Conservation (phyloP, 2,113 vertebrate genomes). For the Tiliqua scincoides region DNA sequence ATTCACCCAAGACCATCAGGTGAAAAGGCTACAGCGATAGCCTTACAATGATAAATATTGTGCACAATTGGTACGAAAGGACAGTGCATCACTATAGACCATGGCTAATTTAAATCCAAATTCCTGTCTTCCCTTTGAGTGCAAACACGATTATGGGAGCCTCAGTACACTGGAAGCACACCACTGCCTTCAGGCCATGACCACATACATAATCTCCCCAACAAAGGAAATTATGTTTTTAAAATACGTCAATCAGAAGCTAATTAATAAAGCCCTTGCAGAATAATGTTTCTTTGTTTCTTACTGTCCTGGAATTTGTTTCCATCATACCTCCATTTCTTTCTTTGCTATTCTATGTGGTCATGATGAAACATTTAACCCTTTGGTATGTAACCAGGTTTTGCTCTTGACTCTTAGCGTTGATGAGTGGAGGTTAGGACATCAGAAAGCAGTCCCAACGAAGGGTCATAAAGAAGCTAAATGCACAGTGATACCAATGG, state of each 20-base stretch:
- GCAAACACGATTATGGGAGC: not conserved
- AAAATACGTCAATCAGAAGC: not conserved
- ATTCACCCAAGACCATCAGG: not conserved
- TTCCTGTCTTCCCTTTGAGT: not conserved
- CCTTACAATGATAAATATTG: not conserved
- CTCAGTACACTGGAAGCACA: constrained; percentile 1
- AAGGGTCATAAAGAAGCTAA: too few relatives aligned
- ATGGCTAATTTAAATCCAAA: not conserved
- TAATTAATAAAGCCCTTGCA: not conserved
- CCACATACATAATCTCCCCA: not conserved
- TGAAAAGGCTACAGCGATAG: not conserved
- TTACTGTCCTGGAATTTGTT: constrained; percentile 1
- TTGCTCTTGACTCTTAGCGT: not conserved
- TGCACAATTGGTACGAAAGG: not conserved
- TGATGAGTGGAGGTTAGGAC: not conserved
- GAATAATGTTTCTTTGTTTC: constrained; percentile 20
- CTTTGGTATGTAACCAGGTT: not conserved
- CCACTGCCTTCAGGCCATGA: not conserved
- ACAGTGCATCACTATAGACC: not conserved
- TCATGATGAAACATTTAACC: not conserved
- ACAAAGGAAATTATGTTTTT: not conserved
- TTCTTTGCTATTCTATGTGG: not conserved
- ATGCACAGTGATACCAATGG: too few relatives aligned
- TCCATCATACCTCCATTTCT: not conserved
- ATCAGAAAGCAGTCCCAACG: too few relatives aligned